Evolutionary conservation across 2,113 vertebrate genomes (phyloP).

Genomic region (Anoplopoma fimbria): DNA sequence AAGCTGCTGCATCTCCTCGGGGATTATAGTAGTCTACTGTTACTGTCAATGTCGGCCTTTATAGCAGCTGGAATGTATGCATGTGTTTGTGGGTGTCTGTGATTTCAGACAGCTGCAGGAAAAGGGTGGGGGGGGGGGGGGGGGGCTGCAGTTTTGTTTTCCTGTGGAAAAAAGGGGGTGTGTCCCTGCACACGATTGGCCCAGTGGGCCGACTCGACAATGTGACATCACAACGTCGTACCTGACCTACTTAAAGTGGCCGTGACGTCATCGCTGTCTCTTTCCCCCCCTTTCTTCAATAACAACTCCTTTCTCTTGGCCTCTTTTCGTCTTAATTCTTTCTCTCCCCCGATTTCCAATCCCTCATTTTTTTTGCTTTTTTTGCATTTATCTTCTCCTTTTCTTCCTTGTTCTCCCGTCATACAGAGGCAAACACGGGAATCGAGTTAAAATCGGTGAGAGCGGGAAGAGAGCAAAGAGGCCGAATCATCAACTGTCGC

Average conservation of each 20-base stretch:
- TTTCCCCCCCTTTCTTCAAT: slow-evolving; percentile 39
- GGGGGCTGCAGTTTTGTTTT: slow-evolving; percentile 26
- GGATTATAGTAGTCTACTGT: slow-evolving; percentile 22
- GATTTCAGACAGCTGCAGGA: slow-evolving; percentile 59
- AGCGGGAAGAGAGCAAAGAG: slow-evolving; percentile 4
- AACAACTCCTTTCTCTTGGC: slow-evolving; percentile 10
- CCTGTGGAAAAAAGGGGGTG: slow-evolving; percentile 34
- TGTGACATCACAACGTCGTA: slow-evolving; percentile 72
- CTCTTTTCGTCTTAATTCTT: not conserved
- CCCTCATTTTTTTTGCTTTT: not conserved
- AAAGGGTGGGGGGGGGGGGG: not conserved
- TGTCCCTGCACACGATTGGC: slow-evolving; percentile 50
- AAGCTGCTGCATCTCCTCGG: slow-evolving; percentile 12
- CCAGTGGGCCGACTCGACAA: slow-evolving; percentile 31
- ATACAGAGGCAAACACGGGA: not conserved
- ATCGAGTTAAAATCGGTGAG: not conserved
- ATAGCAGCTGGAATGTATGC: slow-evolving; percentile 14
- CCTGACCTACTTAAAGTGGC: slow-evolving; percentile 77
- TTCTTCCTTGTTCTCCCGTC: not conserved
- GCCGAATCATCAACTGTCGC: slow-evolving; percentile 19
- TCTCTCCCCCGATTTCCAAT: not conserved
- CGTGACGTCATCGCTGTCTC: slow-evolving; percentile 69
- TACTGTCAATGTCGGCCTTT: slow-evolving; percentile 14
- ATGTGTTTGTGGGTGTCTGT: slow-evolving; percentile 29
- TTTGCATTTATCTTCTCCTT: not conserved